Base-by-base conservation (phyloP, 2,888 invertebrate genomes). In the Dasypolia templi region DNA sequence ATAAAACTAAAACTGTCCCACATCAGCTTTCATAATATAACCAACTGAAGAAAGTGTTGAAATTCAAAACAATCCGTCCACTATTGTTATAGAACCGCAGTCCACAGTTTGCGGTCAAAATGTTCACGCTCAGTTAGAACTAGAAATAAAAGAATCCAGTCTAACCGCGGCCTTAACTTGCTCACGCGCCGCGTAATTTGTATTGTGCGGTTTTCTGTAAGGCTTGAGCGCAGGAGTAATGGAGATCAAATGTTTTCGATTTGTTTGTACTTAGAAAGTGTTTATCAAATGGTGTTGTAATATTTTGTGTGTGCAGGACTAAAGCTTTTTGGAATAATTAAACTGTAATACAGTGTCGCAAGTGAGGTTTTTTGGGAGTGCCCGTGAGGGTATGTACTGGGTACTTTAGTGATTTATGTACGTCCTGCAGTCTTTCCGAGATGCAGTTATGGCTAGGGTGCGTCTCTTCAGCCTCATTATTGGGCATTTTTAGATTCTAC, bases 71-170 rank as follows among this genome's bases (percentile, higher is more conserved):
- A 51, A 49, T 58, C n/a, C 35, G n/a, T 55, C 29, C 42, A 65
- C 71, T 70, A 85, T 85, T 75, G 74, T 71, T 71, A 65, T 68
- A 53, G n/a, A n/a, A 58, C 44, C 62, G 67, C 72, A 70, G 56
- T 71, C 35, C 63, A 72, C 68, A 55, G 53, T 82, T 85, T 94
- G 95, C 85, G 94, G 95, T 94, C 75, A 88, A 71, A 69, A 76
- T 81, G 89, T 93, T 93, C 92, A 93, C 90, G 94, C 91, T 91
- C 89, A 92, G 89, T 92, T 93, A 88, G 88, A 89, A 87, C 80
- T 83, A 72, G 84, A 84, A 87, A 89, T 88, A 91, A 92, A 93
- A 93, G 92, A 92, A 88, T 86, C 66, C 79, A 83, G 81, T 75
- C 77, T 89, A 85, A 94, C 94, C 94, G 87, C 94, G 94, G 80